Base-by-base conservation (phyloP, 2,113 vertebrate genomes). In the Fulmarus glacialis region DNA sequence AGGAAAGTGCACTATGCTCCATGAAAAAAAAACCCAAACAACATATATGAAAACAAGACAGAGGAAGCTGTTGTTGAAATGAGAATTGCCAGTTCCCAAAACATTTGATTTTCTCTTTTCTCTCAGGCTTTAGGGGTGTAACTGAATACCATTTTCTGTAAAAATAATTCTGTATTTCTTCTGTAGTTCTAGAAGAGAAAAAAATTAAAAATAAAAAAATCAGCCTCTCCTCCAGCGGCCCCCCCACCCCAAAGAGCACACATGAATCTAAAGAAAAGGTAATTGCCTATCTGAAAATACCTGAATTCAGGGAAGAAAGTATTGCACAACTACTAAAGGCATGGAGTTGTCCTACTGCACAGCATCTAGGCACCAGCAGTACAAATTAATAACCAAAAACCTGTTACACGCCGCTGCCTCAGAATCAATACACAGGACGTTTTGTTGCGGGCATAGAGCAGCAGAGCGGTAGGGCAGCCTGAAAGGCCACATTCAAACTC, bases 11-110 rank as follows among this genome's bases (percentile, higher is more conserved):
- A 93, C 74, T 80, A 23, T n/a, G 78, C 36, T 85, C 64, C 58
- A 23, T 6, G 7, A 22, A 55, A 80, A 60, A 80, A 60, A 62
- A 47, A 6, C 2, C 18, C 68, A 52, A 94, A 71, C 73, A 79
- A 56, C 50, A 26, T 63, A 67, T 47, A 94, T 11, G 60, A 81
- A 83, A 96, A 89, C 55, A 94, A 90, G 80, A 81, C 80, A 94
- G 94, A 96, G 87, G 72, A 63, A 92, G 52, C 80, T 71, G 59
- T 43, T 91, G 82, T 86, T 86, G 52, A 94, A 93, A 92, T 67
- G 29, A 84, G 75, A 63, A 56, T 64, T 82, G 59, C 71, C 56
- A 78, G 75, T 47, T 83, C 80, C 59, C 40, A 55, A 89, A 96
- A 81, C 47, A 95, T 63, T 89, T 78, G 15, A 88, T 90, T 95